phyloP scores from a whole-genome alignment of 2,888 invertebrate genomes.

The Nezara viridula region DNA sequence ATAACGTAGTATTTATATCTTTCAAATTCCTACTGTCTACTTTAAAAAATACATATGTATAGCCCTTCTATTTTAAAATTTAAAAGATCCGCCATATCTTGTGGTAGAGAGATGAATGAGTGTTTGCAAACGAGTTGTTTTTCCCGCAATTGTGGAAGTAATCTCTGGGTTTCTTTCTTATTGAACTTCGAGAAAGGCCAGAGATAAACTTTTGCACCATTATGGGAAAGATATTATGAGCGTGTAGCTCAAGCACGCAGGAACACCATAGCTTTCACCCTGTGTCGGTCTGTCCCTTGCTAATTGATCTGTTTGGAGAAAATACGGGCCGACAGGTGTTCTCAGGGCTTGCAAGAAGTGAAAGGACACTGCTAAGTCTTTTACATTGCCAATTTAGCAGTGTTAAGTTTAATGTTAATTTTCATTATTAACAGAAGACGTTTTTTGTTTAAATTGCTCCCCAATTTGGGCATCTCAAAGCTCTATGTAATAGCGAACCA shows the following conservation, averaged over 20 bases:
- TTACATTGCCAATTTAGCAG: background rate
- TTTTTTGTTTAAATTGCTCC: background rate
- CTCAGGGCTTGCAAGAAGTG: background rate
- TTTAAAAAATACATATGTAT: no score
- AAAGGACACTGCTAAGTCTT: background rate
- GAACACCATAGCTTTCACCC: background rate
- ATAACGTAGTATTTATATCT: no score
- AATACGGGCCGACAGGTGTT: background rate
- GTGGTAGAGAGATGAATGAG: background rate
- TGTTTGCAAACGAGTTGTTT: background rate
- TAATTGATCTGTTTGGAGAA: conserved; percentile 40
- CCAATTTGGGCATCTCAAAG: background rate
- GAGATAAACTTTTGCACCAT: background rate
- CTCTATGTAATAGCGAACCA: no score
- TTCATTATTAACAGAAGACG: background rate
- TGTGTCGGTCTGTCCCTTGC: background rate
- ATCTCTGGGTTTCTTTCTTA: background rate
- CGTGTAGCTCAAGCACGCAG: background rate
- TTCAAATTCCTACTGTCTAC: no score
- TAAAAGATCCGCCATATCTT: no score
- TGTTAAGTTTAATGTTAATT: background rate
- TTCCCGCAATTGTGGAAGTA: background rate
- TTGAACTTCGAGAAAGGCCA: background rate
- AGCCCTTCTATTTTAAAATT: no score
- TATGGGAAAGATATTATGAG: background rate